Percentiles rank a stretch among this genome's conserved stretches.
phyloP scores from a whole-genome alignment of 2,797 vertebrate genomes.

The Eidolon dupreanum region DNA sequence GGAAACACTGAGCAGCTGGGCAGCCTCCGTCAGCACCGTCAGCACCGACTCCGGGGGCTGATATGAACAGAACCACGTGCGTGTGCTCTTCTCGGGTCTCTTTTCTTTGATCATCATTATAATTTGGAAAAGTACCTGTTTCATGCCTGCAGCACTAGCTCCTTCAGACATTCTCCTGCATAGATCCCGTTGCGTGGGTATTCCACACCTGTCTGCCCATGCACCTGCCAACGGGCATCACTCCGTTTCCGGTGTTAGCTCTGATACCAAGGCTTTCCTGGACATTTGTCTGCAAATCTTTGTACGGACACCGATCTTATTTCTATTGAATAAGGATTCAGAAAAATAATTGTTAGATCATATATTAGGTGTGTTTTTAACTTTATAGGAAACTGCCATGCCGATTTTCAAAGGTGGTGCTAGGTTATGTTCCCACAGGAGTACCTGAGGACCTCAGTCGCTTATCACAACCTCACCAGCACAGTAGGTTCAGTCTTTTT shows the following conservation, averaged over 20 bases:
- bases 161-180: neutral
- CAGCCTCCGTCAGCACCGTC: fast-evolving
- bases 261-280: fast-evolving
- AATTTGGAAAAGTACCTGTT: fast-evolving
- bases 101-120: neutral
- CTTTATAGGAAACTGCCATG: neutral
- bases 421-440: neutral
- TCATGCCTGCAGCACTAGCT: fast-evolving
- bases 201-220: fast-evolving
- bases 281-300: neutral
- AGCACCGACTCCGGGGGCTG: neutral
- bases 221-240: fast-evolving
- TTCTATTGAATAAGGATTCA: neutral
- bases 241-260: fast-evolving
- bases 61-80: fast-evolving
- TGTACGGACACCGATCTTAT: neutral
- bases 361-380: neutral
- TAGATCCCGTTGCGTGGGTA: fast-evolving
- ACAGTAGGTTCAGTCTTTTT: fast-evolving
- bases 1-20: neutral
- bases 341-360: neutral
- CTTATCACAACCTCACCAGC: fast-evolving
- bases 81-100: fast-evolving
- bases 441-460: neutral
- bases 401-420: neutral